Conservation (phyloP, 2,888 invertebrate genomes). For the Metacarcinus magister region DNA sequence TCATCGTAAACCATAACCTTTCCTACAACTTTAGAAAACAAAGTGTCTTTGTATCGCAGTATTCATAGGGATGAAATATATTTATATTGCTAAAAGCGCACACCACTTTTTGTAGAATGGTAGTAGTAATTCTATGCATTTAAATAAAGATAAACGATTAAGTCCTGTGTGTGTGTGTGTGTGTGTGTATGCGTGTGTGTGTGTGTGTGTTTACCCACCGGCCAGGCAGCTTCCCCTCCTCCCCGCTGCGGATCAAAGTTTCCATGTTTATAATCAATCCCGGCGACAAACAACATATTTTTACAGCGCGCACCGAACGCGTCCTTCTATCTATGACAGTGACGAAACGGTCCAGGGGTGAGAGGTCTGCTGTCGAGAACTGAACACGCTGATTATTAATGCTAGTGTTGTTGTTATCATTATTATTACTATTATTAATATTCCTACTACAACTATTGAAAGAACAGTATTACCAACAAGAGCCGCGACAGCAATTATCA, state of each 20-base stretch:
- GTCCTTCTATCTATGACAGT: conserved; percentile 26
- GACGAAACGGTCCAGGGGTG: not conserved
- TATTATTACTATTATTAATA: not conserved
- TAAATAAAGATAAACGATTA: too few species aligned
- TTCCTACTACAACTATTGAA: not conserved
- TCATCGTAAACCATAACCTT: too few species aligned
- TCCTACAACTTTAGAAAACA: too few species aligned
- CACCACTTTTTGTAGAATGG: too few species aligned
- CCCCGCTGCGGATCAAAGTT: not conserved
- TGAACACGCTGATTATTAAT: not conserved
- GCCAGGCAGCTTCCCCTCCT: conserved; percentile 20
- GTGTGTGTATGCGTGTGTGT: not conserved
- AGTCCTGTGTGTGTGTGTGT: too few species aligned
- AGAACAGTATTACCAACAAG: not conserved
- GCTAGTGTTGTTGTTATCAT: not conserved
- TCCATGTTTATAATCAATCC: conserved; percentile 15
- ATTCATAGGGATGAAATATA: too few species aligned
- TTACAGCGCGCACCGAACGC: not conserved
- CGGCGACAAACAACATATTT: conserved; percentile 15
- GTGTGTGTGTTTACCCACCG: not conserved
- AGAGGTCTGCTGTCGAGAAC: not conserved
- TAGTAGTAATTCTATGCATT: too few species aligned
- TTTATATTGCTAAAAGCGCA: too few species aligned
- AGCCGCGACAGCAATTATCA: not conserved
- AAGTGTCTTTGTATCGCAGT: too few species aligned